These are phyloP conservation scores for Microcaecilia unicolor DNA, from an alignment of 2,797 vertebrate genomes.

Conservation along the genomic window DNA sequence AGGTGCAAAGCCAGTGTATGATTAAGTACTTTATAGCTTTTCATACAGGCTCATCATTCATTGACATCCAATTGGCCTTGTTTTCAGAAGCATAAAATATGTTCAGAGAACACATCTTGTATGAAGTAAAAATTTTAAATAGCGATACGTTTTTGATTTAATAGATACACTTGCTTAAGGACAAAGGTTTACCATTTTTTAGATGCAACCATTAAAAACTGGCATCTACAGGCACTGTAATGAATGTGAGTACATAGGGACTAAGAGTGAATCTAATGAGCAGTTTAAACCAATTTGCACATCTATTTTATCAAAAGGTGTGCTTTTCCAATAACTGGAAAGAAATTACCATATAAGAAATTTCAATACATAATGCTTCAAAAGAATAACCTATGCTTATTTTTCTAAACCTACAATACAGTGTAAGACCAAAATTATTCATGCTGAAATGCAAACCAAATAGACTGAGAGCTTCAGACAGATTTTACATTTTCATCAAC, in stretches of 20 bases:
- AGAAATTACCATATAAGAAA: too few relatives aligned
- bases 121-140: slow-evolving; percentile 19
- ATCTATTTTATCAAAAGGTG: slow-evolving; percentile 2
- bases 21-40: slow-evolving; percentile 4
- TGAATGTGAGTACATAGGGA: slow-evolving; percentile 10
- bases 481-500: too few relatives aligned
- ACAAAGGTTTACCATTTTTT: too few relatives aligned
- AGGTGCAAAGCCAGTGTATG: too few relatives aligned
- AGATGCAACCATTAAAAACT: too few relatives aligned
- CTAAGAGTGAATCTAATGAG: slow-evolving; percentile 20
- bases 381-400: too few relatives aligned
- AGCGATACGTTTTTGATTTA: slow-evolving; percentile 22
- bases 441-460: too few relatives aligned
- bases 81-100: slow-evolving; percentile 18
- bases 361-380: too few relatives aligned
- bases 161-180: slow-evolving; percentile 18
- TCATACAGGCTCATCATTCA: neutral
- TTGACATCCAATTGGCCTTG: slow-evolving; percentile 9
- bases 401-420: too few relatives aligned
- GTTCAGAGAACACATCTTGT: slow-evolving; percentile 10
- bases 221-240: slow-evolving; percentile 4
- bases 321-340: neutral
- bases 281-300: neutral
- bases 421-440: too few relatives aligned
- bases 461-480: too few relatives aligned